Evolutionary conservation across 2,888 invertebrate genomes (phyloP).

Genomic region (Prostheceraeus crozeri): DNA sequence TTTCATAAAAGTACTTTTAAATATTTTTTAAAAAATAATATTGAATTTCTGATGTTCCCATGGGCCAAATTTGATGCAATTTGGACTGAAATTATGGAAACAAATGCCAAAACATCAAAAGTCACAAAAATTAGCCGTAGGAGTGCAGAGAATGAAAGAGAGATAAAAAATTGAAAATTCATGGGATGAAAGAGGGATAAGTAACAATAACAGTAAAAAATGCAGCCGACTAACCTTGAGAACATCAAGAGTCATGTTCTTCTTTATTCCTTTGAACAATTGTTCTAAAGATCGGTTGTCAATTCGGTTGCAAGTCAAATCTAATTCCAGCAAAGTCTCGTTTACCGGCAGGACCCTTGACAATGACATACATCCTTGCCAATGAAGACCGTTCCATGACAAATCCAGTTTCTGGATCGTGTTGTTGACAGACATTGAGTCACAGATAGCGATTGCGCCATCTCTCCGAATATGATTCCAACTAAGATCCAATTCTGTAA

Average conservation of each 20-base stretch:
- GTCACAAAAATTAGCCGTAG: too few relatives aligned
- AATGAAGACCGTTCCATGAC: constrained; percentile 22
- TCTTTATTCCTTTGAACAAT: constrained; percentile 45
- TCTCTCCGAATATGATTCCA: constrained; percentile 45
- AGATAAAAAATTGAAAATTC: too few relatives aligned
- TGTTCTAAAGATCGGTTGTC: constrained; percentile 46
- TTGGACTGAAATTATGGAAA: too few relatives aligned
- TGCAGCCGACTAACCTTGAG: constrained; percentile 35
- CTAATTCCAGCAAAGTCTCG: constrained; percentile 44
- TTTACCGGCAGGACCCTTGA: neutral
- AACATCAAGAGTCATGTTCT: constrained; percentile 44
- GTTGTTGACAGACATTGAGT: constrained; percentile 40
- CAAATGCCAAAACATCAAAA: too few relatives aligned
- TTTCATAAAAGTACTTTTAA: too few relatives aligned
- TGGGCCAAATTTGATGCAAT: too few relatives aligned
- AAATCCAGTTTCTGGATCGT: neutral
- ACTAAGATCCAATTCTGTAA: constrained; percentile 58
- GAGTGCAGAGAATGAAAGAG: too few relatives aligned
- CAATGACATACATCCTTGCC: constrained; percentile 12
- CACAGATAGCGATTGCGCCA: constrained; percentile 42
- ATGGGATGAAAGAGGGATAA: too few relatives aligned
- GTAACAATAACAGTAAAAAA: neutral
- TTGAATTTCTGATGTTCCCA: too few relatives aligned
- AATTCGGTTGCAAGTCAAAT: constrained; percentile 48
- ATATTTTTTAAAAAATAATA: too few relatives aligned